Percentiles rank a stretch among this genome's conserved stretches.
Evolutionary conservation across 2,888 invertebrate species (phyloP).

Genomic region (Agonopterix alstromeriana): DNA sequence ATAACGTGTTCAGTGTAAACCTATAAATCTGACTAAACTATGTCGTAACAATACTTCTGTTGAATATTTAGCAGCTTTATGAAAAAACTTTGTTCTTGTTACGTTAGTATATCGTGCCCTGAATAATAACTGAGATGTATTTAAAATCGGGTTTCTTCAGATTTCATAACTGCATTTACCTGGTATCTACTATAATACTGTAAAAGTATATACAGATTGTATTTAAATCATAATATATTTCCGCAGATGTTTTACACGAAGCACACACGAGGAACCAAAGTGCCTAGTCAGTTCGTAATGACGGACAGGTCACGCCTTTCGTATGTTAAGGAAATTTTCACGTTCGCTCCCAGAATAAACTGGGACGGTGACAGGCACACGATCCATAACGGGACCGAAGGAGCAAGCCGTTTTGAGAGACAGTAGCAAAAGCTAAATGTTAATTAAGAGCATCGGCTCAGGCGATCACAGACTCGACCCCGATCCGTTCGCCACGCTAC

Average conservation of each 20-base stretch:
- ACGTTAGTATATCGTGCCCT: no score
- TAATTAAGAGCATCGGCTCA: slow-evolving; percentile 63
- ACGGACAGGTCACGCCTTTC: slow-evolving; percentile 25
- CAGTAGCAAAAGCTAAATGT: slow-evolving; percentile 61
- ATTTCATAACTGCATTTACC: no score
- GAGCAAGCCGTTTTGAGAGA: slow-evolving; percentile 35
- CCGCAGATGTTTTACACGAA: neutral
- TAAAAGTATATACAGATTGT: no score
- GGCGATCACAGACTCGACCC: slow-evolving; percentile 51
- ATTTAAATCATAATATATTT: neutral
- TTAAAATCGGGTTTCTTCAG: no score
- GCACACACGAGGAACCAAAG: neutral
- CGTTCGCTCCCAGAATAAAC: slow-evolving; percentile 35
- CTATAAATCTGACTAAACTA: no score
- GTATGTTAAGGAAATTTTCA: slow-evolving; percentile 27
- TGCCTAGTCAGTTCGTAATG: neutral
- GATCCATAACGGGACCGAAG: slow-evolving; percentile 53
- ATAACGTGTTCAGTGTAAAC: neutral
- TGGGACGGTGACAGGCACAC: slow-evolving; percentile 46
- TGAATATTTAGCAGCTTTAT: no score
- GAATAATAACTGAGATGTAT: no score
- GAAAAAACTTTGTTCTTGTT: no score
- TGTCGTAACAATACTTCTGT: no score
- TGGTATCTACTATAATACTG: no score
- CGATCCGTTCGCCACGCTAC: slow-evolving; percentile 24